Conservation (phyloP, 2,888 invertebrate genomes). For the Drosophila bunnanda region DNA sequence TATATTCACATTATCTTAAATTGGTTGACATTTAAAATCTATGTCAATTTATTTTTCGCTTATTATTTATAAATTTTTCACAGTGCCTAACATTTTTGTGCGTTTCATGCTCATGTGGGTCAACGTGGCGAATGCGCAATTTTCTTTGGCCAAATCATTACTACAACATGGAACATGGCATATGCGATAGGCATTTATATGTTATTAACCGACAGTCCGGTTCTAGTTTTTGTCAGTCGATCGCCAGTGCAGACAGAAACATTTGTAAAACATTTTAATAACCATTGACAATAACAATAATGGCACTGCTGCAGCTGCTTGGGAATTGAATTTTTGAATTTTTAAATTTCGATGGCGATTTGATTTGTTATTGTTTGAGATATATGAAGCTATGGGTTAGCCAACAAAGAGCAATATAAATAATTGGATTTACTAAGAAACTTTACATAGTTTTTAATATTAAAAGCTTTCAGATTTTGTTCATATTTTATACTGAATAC, state of each 20-base stretch:
- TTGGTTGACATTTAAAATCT: neutral
- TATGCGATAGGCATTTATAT: slow-evolving; percentile 58
- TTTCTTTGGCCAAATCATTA: slow-evolving; percentile 49
- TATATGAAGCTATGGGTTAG: neutral
- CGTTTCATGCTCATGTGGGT: slow-evolving; percentile 55
- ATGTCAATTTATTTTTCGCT: neutral
- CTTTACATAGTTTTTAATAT: neutral
- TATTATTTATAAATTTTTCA: neutral
- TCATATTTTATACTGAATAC: neutral
- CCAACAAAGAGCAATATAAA: neutral
- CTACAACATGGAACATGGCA: slow-evolving; percentile 43
- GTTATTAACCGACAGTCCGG: slow-evolving; percentile 56
- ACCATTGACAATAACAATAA: slow-evolving; percentile 68
- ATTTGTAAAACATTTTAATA: slow-evolving; percentile 80
- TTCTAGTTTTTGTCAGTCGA: slow-evolving; percentile 51
- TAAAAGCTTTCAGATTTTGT: no score
- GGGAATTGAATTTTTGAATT: slow-evolving; percentile 38
- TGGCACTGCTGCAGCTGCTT: slow-evolving; percentile 38
- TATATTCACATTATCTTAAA: neutral
- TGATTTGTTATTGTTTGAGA: slow-evolving; percentile 8
- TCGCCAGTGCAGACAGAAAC: slow-evolving; percentile 65
- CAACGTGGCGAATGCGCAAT: slow-evolving; percentile 69
- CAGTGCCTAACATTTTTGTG: slow-evolving; percentile 43
- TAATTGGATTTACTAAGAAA: neutral
- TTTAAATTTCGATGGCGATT: slow-evolving; percentile 14